These are phyloP conservation scores for Hylaeus anthracinus DNA, from an alignment of 1,140 invertebrate species.

Conservation along the genomic window DNA sequence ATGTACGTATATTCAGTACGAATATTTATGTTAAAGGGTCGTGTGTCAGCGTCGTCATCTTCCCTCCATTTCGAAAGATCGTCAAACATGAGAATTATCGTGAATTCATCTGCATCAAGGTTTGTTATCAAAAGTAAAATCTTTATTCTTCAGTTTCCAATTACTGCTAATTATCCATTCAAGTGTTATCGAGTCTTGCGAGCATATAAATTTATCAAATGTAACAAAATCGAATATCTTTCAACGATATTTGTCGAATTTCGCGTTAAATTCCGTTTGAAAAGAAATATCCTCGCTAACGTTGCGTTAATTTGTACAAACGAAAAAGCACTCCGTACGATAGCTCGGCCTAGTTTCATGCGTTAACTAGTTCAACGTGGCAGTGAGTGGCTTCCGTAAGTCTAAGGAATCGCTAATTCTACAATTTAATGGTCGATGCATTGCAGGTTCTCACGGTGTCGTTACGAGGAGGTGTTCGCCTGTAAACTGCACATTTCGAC, in stretches of 20 bases:
- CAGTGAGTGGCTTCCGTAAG: conserved; percentile 36
- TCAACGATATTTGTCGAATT: not conserved
- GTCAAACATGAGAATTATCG: not conserved
- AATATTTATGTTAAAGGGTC: conserved; percentile 66
- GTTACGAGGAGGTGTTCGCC: not conserved
- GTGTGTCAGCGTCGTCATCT: conserved; percentile 58
- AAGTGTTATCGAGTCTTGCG: not conserved
- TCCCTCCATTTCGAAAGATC: conserved; percentile 3
- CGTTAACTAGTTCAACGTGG: conserved; percentile 48
- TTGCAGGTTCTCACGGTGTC: not conserved
- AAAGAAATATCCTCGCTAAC: not conserved
- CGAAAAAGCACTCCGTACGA: not conserved
- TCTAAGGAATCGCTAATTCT: conserved; percentile 36
- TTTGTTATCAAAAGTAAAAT: conserved; percentile 14
- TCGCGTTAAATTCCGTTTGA: too few species aligned
- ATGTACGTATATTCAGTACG: conserved; percentile 20
- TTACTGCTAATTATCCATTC: not conserved
- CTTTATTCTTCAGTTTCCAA: conserved; percentile 11
- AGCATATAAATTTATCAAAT: too few species aligned
- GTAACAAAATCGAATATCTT: not conserved
- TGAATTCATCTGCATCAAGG: not conserved
- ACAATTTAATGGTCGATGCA: conserved; percentile 26
- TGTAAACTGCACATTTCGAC: not conserved
- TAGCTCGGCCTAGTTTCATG: conserved; percentile 36
- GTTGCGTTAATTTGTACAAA: conserved; percentile 27